Conservation (phyloP, 2,888 invertebrate species). For the Megalurothrips usitatus region DNA sequence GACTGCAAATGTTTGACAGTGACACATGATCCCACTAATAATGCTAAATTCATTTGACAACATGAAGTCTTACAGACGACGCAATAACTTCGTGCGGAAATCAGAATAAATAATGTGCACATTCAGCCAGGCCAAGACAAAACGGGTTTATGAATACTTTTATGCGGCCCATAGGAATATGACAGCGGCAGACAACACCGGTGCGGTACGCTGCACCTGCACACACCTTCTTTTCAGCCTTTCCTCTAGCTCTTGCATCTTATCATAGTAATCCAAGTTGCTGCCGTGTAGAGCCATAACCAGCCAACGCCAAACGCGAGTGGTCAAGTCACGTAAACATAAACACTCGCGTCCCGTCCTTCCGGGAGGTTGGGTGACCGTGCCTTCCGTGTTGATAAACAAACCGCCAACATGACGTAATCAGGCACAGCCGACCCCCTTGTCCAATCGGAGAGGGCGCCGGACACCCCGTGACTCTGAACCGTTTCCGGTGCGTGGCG, state of each 20-base stretch:
- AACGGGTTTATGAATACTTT: no score
- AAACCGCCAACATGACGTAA: not conserved
- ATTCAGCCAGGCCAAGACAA: no score
- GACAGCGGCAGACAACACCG: no score
- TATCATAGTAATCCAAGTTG: not conserved
- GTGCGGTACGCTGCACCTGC: not conserved
- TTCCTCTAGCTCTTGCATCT: not conserved
- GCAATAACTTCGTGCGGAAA: no score
- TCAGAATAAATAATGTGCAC: no score
- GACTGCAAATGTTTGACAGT: no score
- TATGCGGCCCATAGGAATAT: no score
- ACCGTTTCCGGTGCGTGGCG: not conserved
- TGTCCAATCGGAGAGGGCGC: not conserved
- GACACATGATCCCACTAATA: no score
- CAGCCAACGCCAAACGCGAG: not conserved
- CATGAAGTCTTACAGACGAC: no score
- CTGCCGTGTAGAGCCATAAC: not conserved
- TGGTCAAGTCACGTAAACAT: not conserved
- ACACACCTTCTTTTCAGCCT: not conserved
- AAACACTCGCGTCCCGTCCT: not conserved
- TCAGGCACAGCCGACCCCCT: not conserved
- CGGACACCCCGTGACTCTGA: not conserved
- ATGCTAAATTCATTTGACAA: no score
- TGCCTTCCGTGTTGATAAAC: constrained; percentile 14
- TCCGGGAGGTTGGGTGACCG: not conserved